Percentiles rank a stretch among this genome's conserved stretches.
Evolutionary conservation across 1,140 invertebrate genomes (phyloP).

Genomic region (Steinernema feltiae): DNA sequence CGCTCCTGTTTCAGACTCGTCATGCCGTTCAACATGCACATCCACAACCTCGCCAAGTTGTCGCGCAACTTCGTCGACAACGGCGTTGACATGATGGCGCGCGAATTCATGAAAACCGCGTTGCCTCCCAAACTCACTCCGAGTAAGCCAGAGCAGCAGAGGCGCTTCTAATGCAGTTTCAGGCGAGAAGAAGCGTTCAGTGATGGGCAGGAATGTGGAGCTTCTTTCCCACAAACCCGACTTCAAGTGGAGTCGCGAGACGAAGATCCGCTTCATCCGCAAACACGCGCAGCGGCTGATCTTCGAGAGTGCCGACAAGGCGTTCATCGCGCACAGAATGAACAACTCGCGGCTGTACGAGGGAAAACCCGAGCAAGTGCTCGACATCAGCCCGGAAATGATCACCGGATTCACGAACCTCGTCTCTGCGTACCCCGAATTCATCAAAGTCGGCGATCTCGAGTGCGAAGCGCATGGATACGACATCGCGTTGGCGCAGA

Average conservation of each 20-base stretch:
- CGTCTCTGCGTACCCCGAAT: conserved; percentile 25
- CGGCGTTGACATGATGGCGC: conserved; percentile 36
- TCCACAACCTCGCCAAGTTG: conserved; percentile 22
- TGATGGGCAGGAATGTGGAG: conserved; percentile 16
- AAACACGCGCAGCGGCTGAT: conserved; percentile 36
- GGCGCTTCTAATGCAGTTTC: conserved; percentile 23
- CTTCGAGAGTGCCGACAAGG: conserved; percentile 31
- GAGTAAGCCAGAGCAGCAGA: conserved; percentile 13
- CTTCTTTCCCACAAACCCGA: conserved; percentile 16
- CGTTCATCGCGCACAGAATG: conserved; percentile 39
- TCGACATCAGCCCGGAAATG: conserved; percentile 25
- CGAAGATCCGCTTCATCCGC: conserved; percentile 30
- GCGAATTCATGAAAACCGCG: conserved; percentile 40
- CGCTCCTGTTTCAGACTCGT: conserved; percentile 12
- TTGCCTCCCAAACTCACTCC: conserved; percentile 32
- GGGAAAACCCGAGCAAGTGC: conserved; percentile 25
- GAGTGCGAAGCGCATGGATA: neutral
- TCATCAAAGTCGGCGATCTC: conserved; percentile 25
- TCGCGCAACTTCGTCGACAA: conserved; percentile 21
- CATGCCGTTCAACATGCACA: conserved; percentile 24
- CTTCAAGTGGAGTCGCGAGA: conserved; percentile 17
- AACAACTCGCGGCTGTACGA: conserved; percentile 38
- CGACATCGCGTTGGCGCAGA: neutral
- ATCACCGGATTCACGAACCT: conserved; percentile 19
- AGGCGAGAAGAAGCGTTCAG: conserved; percentile 31